Conservation (phyloP, 2,113 vertebrate species). For the Oreochromis aureus region DNA sequence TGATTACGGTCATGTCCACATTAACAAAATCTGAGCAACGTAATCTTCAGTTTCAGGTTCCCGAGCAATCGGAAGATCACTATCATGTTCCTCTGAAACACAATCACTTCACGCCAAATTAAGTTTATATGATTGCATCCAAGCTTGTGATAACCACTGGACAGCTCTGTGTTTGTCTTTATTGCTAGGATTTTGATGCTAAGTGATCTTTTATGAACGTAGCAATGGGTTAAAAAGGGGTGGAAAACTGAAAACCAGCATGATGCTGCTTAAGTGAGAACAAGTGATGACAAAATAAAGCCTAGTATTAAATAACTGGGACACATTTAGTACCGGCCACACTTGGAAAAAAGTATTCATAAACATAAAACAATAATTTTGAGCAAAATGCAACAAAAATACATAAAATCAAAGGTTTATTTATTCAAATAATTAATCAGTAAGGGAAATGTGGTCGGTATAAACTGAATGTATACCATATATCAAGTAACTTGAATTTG, state of each 20-base stretch:
- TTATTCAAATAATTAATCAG: neutral
- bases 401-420: neutral
- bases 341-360: neutral
- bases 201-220: neutral
- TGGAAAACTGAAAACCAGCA: neutral
- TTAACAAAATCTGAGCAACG: neutral
- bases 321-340: neutral
- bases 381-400: neutral
- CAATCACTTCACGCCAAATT: neutral
- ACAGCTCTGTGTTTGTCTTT: constrained; percentile 19
- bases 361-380: rapidly evolving
- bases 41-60: neutral
- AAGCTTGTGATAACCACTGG: constrained; percentile 45
- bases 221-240: neutral
- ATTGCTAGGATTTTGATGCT: neutral
- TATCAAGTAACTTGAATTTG: neutral
- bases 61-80: neutral
- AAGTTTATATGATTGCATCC: neutral
- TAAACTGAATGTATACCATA: neutral
- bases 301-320: neutral
- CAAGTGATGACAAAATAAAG: neutral
- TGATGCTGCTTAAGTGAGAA: neutral
- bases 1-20: neutral
- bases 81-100: neutral
- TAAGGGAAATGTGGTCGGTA: neutral